Evolutionary conservation across 1,140 invertebrate species (phyloP).

Genomic region (Venustaconcha ellipsiformis): DNA sequence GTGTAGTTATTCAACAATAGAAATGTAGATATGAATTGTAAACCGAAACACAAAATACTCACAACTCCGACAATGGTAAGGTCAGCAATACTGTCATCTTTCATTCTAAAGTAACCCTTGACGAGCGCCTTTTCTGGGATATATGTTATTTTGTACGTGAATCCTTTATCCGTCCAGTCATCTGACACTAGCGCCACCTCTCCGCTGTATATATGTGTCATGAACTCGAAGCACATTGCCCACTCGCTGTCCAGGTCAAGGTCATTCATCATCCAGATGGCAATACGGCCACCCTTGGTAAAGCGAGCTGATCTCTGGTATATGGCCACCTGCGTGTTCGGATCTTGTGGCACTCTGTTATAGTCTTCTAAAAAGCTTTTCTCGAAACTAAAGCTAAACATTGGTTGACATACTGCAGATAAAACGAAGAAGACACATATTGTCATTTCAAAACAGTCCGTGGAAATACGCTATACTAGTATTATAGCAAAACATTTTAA

Average conservation of each 20-base stretch:
- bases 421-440: not conserved
- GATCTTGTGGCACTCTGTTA: conserved; percentile 22
- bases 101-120: conserved; percentile 28
- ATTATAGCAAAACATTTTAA: no score
- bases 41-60: not conserved
- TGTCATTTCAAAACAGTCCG: not conserved
- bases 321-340: conserved; percentile 22
- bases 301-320: conserved; percentile 31
- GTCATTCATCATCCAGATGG: conserved; percentile 32
- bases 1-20: no score
- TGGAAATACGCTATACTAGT: not conserved
- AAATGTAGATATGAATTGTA: no score
- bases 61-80: conserved; percentile 26
- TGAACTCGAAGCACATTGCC: conserved; percentile 28
- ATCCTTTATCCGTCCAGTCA: conserved; percentile 20
- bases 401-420: conserved; percentile 15
- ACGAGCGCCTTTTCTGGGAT: conserved; percentile 13
- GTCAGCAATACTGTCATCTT: conserved; percentile 19
- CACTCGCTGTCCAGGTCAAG: conserved; percentile 29
- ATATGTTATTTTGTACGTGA: conserved; percentile 29
- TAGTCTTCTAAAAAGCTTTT: conserved; percentile 25
- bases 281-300: conserved; percentile 23
- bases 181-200: conserved; percentile 29
- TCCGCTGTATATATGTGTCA: conserved; percentile 15
- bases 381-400: conserved; percentile 25